Evolutionary conservation across 1,140 invertebrate species (phyloP).

Genomic region (Drosophila repletoides): DNA sequence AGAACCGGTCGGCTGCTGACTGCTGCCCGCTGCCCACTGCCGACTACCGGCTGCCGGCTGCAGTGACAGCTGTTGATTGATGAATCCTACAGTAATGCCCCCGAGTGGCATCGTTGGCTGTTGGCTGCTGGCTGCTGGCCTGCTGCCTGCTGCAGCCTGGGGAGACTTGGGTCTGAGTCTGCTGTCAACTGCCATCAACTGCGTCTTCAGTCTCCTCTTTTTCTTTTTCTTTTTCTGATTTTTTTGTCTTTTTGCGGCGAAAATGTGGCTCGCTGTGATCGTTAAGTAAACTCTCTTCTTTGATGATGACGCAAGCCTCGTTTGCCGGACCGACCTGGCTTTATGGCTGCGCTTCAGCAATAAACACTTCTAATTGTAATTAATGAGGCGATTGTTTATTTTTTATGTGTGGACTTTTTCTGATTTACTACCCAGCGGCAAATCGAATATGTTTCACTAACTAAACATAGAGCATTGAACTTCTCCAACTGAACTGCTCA

Average conservation of each 20-base stretch:
- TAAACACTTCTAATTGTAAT: conserved; percentile 81
- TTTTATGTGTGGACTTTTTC: conserved; percentile 80
- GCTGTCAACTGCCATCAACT: conserved; percentile 39
- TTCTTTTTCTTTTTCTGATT: neutral
- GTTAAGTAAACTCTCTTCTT: conserved; percentile 52
- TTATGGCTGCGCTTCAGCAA: conserved; percentile 75
- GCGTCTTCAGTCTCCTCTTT: conserved; percentile 11
- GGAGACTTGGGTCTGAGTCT: conserved; percentile 22
- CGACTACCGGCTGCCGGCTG: conserved; percentile 58
- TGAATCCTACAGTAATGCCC: conserved; percentile 73
- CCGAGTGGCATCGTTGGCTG: conserved; percentile 26
- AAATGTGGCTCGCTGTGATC: conserved; percentile 47
- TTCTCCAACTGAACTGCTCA: conserved; percentile 1
- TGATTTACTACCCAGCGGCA: conserved; percentile 56
- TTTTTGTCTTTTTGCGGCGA: conserved; percentile 20
- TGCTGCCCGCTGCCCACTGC: conserved; percentile 32
- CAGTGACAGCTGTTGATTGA: conserved; percentile 78
- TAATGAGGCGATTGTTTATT: conserved; percentile 80
- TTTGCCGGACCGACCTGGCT: conserved; percentile 32
- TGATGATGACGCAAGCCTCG: conserved; percentile 73
- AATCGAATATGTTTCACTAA: conserved; percentile 32
- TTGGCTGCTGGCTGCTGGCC: no score
- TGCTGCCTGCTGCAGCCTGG: conserved; percentile 22
- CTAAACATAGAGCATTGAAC: conserved; percentile 68
- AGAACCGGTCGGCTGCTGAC: conserved; percentile 52